Conservation (phyloP, 2,888 invertebrate genomes). For the Apamea epomidion region DNA sequence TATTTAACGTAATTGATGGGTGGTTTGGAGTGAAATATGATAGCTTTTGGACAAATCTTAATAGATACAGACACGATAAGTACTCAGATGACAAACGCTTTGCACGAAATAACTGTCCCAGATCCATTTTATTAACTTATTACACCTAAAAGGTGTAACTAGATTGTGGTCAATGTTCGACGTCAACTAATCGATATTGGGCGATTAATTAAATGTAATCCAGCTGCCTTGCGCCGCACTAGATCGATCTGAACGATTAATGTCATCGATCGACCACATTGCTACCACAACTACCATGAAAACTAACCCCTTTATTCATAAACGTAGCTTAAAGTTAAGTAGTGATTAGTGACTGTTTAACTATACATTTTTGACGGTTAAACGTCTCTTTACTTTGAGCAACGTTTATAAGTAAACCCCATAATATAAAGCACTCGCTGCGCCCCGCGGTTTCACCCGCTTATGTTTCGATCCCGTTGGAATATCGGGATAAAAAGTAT, state of each 20-base stretch:
- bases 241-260: too few species aligned
- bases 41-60: conserved; percentile 15
- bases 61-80: conserved; percentile 29
- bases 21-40: conserved; percentile 36
- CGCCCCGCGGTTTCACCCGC: too few species aligned
- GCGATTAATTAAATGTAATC: neutral
- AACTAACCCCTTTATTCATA: neutral
- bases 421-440: too few species aligned
- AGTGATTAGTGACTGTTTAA: too few species aligned
- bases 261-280: neutral
- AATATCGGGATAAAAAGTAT: too few species aligned
- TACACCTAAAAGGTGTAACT: neutral
- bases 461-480: too few species aligned
- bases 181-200: neutral
- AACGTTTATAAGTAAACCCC: too few species aligned
- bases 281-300: neutral
- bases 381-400: too few species aligned
- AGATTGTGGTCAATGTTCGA: neutral
- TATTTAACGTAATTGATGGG: conserved; percentile 25
- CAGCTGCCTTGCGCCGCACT: too few species aligned
- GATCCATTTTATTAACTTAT: neutral
- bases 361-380: too few species aligned
- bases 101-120: neutral
- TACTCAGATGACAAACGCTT: neutral
- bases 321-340: too few species aligned